Base-by-base conservation (phyloP, 2,113 vertebrate species). In the Solea senegalensis region DNA sequence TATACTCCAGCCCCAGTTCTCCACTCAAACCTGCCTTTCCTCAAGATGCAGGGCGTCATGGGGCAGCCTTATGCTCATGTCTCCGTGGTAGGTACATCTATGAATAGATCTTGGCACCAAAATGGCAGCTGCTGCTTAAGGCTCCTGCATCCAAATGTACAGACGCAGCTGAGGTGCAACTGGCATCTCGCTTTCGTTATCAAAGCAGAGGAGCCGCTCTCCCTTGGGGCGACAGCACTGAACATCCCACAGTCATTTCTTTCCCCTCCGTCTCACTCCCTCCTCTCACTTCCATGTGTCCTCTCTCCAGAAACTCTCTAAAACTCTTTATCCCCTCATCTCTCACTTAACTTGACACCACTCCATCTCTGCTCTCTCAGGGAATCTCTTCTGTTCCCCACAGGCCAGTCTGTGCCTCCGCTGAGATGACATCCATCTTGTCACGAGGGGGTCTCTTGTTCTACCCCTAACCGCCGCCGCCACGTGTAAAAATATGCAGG, bases 401-500 rank as follows among this genome's bases (percentile, higher is more conserved):
- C 72, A 62, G 84, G 52, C 81, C 75, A 15, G 74, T 78, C 74
- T 65, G 75, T 64, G 74, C 77, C 67, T 85, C 81, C 11, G 64
- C 74, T 54, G 82, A 80, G 78, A 87, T 73, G 65, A 85, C 83
- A 84, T 88, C 82, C 86, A 81, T 86, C 86, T 74, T 62, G 55
- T 74, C 72, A 43, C 39, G 50, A 62, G 65, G 73, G 62, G 62
- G 34, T 46, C 80, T 65, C 56, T 86, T 84, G 68, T 85, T 88
- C 78, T 53, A 26, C 69, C 65, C 75, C 74, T 64, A 56, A 40
- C 64, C 51, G 27, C 62, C 67, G 73, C 69, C 5, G 9, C 41
- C 28, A 34, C 11, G 5, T 28, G 39, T 68, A 61, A 68, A 79
- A 51, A 52, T 52, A 57, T 64, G 15, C 34, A 5, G 7, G 1